phyloP scores from a whole-genome alignment of 2,797 vertebrate genomes.

The Pogoniulus pusillus region DNA sequence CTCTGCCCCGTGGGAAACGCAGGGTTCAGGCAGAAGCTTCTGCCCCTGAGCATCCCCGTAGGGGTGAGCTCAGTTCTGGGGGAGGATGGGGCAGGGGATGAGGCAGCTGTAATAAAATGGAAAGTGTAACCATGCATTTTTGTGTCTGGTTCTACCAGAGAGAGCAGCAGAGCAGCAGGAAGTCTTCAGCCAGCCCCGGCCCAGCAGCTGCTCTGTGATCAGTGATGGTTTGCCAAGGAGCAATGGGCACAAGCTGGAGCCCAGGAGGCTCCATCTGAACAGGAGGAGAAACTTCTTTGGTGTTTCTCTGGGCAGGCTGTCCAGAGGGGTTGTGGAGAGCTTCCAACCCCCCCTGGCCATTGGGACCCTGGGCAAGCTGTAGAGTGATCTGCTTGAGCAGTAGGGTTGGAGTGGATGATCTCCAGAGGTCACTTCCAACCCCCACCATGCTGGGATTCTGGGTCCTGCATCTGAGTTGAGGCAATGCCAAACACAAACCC shows the following conservation, averaged over 20 bases:
- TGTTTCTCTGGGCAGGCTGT: too few species aligned
- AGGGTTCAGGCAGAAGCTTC: not conserved
- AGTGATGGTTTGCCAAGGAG: not conserved
- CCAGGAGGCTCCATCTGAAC: not conserved
- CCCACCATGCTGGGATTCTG: too few species aligned
- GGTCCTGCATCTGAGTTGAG: too few species aligned
- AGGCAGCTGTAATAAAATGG: not conserved
- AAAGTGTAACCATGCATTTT: not conserved
- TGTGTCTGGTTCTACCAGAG: not conserved
- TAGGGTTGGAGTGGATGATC: too few species aligned
- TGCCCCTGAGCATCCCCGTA: not conserved
- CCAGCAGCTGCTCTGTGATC: not conserved
- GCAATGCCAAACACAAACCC: too few species aligned
- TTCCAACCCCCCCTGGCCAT: too few species aligned
- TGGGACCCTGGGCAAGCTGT: too few species aligned
- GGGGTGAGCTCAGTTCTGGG: not conserved
- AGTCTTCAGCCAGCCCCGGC: not conserved
- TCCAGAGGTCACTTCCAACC: too few species aligned
- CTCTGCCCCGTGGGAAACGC: fast-evolving
- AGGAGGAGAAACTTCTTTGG: too few species aligned
- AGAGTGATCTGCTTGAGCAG: too few species aligned
- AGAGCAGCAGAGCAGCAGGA: fast-evolving
- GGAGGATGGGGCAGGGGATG: fast-evolving
- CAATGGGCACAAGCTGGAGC: too few species aligned
- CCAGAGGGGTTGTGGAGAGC: too few species aligned